A percentile compares a stretch with the other conserved stretches of the same genome.
Evolutionary conservation across 2,113 vertebrate species (phyloP).

Genomic region (Boulengeromyrus knoepffleri): DNA sequence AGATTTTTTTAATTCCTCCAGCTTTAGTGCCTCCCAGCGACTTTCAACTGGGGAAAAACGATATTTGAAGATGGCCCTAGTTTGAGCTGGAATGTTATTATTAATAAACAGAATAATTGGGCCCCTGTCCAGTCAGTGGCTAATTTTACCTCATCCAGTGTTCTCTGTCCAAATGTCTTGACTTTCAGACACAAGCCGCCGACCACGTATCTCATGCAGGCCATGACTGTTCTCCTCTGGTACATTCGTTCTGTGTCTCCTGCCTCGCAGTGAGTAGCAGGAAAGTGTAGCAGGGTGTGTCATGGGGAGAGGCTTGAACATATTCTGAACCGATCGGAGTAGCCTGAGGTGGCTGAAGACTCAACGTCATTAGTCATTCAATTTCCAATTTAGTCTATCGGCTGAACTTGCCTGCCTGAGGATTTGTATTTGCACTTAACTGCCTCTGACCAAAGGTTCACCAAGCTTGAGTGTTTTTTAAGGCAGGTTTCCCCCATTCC

Average conservation of each 20-base stretch:
- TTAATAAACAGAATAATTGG: neutral
- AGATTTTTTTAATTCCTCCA: neutral
- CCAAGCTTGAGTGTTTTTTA: neutral
- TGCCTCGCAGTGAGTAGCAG: neutral
- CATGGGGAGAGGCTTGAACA: neutral
- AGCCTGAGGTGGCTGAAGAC: neutral
- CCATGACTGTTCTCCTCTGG: neutral
- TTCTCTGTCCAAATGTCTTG: neutral
- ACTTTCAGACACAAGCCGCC: neutral
- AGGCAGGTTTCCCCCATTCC: neutral
- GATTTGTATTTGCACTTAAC: neutral
- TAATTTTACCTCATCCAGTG: neutral
- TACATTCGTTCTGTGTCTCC: neutral
- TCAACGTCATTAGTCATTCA: neutral
- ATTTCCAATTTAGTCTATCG: neutral
- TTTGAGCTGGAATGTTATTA: neutral
- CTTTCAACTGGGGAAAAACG: neutral
- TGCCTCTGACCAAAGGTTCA: neutral
- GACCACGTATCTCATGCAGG: neutral
- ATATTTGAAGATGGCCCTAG: neutral
- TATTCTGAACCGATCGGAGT: neutral
- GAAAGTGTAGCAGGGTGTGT: neutral
- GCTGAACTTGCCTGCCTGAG: neutral
- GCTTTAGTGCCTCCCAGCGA: neutral
- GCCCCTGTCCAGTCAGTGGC: neutral